Evolutionary conservation across 1,140 invertebrate species (phyloP).

Genomic region (Trachymyrmex cornetzi): DNA sequence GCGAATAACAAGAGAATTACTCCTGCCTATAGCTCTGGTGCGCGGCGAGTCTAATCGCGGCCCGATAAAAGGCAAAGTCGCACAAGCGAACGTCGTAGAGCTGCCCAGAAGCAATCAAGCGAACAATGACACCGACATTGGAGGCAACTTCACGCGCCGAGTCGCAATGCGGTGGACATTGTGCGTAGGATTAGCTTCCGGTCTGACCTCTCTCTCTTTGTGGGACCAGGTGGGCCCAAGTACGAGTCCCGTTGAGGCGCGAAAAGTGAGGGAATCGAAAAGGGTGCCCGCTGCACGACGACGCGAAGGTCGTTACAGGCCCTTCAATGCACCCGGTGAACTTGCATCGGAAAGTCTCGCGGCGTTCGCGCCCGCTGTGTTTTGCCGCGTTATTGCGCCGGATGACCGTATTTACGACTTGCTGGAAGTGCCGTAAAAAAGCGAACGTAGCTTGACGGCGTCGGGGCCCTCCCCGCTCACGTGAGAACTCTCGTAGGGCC

Average conservation of each 20-base stretch:
- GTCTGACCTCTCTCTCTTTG: slow-evolving; percentile 13
- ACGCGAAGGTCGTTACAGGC: slow-evolving; percentile 67
- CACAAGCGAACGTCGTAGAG: slow-evolving; percentile 64
- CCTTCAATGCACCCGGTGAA: slow-evolving; percentile 52
- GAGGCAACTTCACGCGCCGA: slow-evolving; percentile 66
- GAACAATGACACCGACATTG: slow-evolving; percentile 78
- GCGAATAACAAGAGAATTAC: slow-evolving; percentile 13
- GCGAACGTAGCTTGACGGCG: neutral
- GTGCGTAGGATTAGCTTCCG: slow-evolving; percentile 75
- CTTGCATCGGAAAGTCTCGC: slow-evolving; percentile 57
- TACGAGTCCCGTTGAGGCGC: slow-evolving; percentile 9
- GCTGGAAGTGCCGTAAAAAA: slow-evolving; percentile 81
- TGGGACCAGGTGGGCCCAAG: slow-evolving; percentile 50
- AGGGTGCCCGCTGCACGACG: neutral
- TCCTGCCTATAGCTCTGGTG: slow-evolving; percentile 46
- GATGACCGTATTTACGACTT: slow-evolving; percentile 81
- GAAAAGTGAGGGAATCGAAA: slow-evolving; percentile 47
- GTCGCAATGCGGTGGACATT: slow-evolving; percentile 67
- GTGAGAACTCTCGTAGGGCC: slow-evolving; percentile 65
- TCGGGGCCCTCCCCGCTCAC: slow-evolving; percentile 22
- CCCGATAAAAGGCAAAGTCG: slow-evolving; percentile 71
- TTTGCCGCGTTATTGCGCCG: slow-evolving; percentile 74
- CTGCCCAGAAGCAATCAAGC: slow-evolving; percentile 76
- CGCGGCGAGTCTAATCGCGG: slow-evolving; percentile 75
- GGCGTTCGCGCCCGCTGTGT: slow-evolving; percentile 61